Percentiles rank a stretch among this genome's conserved stretches.
phyloP scores from a whole-genome alignment of 1,140 invertebrate species.

The Hormaphis cornu region DNA sequence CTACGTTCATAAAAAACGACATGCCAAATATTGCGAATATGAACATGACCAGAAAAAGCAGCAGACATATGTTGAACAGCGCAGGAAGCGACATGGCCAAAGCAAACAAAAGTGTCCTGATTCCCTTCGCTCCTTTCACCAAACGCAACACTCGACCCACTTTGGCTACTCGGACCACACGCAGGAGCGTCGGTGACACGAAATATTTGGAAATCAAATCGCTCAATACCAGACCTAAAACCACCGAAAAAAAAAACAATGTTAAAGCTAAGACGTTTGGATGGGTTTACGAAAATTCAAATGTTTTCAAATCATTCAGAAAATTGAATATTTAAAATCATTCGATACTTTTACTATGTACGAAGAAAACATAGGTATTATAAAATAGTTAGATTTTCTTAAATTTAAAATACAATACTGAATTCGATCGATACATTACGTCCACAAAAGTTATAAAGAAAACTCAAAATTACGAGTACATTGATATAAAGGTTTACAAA shows the following conservation, averaged over 20 bases:
- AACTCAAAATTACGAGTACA: too few species aligned
- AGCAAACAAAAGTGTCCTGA: conserved; percentile 91
- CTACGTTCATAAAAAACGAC: conserved; percentile 99
- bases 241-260: conserved; percentile 36
- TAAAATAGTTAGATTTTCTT: too few species aligned
- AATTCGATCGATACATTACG: too few species aligned
- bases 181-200: conserved; percentile 90
- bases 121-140: conserved; percentile 95
- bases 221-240: conserved; percentile 82
- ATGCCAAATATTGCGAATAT: conserved; percentile 99
- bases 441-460: too few species aligned
- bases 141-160: conserved; percentile 91
- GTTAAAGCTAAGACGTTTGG: not conserved
- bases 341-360: too few species aligned
- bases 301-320: not conserved
- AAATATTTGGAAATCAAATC: conserved; percentile 96
- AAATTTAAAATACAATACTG: too few species aligned
- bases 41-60: conserved; percentile 97
- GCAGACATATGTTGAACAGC: conserved; percentile 95
- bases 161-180: conserved; percentile 95
- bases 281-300: not conserved
- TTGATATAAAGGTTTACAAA: too few species aligned
- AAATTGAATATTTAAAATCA: too few species aligned
- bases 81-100: conserved; percentile 96
- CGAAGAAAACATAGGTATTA: too few species aligned